Conservation (phyloP, 2,797 vertebrate genomes). For the Amniataba percoides region DNA sequence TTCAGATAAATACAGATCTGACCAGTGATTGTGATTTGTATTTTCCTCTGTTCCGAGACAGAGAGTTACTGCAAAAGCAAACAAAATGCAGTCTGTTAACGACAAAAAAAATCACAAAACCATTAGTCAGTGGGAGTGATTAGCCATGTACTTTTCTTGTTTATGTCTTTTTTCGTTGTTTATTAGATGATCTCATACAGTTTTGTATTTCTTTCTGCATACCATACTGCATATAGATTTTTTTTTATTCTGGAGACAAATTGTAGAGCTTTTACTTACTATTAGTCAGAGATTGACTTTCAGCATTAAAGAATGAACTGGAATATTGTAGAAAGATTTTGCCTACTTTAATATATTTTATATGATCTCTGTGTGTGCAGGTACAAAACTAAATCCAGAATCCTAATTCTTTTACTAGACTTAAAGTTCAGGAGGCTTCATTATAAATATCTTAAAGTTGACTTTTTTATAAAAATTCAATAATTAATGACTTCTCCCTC, state of each 20-base stretch:
- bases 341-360: background rate
- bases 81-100: too few species aligned
- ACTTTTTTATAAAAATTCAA: constrained; percentile 12
- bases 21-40: background rate
- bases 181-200: background rate
- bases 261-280: background rate
- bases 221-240: too few species aligned
- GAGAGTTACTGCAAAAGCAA: too few species aligned
- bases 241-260: background rate
- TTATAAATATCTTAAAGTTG: background rate
- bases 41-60: constrained; percentile 1
- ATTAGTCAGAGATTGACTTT: background rate
- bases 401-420: background rate
- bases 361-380: background rate
- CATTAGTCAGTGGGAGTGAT: background rate
- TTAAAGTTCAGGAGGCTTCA: background rate
- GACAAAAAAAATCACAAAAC: background rate
- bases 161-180: background rate
- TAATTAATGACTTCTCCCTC: constrained; percentile 2
- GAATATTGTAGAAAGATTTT: background rate
- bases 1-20: constrained; percentile 5
- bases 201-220: background rate
- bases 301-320: background rate
- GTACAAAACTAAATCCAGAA: background rate
- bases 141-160: background rate